Evolutionary conservation across 1,140 invertebrate species (phyloP).

Genomic region (Ceratina australensis): DNA sequence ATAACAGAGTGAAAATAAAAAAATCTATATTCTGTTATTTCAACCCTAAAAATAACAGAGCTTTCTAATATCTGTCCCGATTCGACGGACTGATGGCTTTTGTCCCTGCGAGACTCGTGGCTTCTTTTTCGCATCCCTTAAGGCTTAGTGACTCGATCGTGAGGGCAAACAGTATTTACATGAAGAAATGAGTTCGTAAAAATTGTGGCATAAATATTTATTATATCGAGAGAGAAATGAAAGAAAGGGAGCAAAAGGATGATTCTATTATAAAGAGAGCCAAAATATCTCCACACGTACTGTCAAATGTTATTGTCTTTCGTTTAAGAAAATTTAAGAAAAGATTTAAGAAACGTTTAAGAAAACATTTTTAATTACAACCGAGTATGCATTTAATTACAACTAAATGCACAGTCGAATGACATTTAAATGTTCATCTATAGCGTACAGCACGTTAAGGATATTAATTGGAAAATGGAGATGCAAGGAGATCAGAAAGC

Average conservation of each 20-base stretch:
- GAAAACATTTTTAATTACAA: no score
- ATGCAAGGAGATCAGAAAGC: slow-evolving; percentile 36
- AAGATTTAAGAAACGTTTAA: no score
- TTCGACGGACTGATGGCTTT: slow-evolving; percentile 24
- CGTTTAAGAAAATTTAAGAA: neutral
- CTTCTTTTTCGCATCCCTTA: slow-evolving; percentile 47
- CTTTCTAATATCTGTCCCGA: neutral
- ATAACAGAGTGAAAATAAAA: neutral
- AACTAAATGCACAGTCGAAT: neutral
- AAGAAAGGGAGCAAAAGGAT: neutral
- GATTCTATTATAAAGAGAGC: slow-evolving; percentile 10
- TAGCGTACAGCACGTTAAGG: neutral
- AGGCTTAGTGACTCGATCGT: slow-evolving; percentile 53
- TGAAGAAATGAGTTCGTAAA: slow-evolving; percentile 74
- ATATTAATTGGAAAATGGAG: slow-evolving; percentile 38
- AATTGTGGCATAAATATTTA: slow-evolving; percentile 67
- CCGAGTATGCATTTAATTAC: no score
- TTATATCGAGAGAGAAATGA: neutral
- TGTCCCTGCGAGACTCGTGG: slow-evolving; percentile 28
- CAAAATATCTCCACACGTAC: neutral
- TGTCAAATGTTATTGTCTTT: neutral
- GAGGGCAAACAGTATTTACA: slow-evolving; percentile 74
- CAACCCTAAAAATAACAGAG: neutral
- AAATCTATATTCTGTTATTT: no score
- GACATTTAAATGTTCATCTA: no score